Conservation (phyloP, 2,888 invertebrate genomes). For the Agonopterix subpropinquella region DNA sequence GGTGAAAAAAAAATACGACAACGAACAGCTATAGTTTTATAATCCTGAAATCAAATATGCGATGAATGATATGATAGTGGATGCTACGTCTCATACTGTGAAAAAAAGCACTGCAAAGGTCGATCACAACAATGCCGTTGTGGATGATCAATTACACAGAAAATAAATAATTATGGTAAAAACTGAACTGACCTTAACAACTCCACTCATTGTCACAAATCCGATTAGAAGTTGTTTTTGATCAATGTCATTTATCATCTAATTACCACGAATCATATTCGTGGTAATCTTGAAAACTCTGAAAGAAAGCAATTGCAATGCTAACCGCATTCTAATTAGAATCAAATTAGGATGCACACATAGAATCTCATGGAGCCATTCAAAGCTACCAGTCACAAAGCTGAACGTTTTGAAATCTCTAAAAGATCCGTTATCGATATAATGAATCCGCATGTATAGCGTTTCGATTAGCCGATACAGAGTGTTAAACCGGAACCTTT, state of each 20-base stretch:
- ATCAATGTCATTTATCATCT: constrained; percentile 8
- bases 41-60: too few species aligned
- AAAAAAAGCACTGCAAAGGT: constrained; percentile 45
- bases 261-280: too few species aligned
- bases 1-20: too few species aligned
- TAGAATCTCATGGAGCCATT: too few species aligned
- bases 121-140: constrained; percentile 56
- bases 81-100: not conserved
- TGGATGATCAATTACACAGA: constrained; percentile 51
- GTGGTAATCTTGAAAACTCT: too few species aligned
- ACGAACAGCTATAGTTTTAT: too few species aligned
- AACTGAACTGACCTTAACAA: constrained; percentile 48
- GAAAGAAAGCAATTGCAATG: too few species aligned
- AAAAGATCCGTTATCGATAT: constrained; percentile 36
- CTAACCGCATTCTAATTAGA: too few species aligned
- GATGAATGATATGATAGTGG: too few species aligned
- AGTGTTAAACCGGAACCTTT: constrained; percentile 60
- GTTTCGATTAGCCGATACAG: constrained; percentile 57
- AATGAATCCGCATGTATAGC: constrained; percentile 56
- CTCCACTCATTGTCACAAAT: constrained; percentile 47
- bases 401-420: not conserved
- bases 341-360: too few species aligned
- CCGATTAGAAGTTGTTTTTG: constrained; percentile 22
- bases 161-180: constrained; percentile 47
- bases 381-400: not conserved